Base-by-base conservation (phyloP, 2,113 vertebrate genomes). In the Indri indri region DNA sequence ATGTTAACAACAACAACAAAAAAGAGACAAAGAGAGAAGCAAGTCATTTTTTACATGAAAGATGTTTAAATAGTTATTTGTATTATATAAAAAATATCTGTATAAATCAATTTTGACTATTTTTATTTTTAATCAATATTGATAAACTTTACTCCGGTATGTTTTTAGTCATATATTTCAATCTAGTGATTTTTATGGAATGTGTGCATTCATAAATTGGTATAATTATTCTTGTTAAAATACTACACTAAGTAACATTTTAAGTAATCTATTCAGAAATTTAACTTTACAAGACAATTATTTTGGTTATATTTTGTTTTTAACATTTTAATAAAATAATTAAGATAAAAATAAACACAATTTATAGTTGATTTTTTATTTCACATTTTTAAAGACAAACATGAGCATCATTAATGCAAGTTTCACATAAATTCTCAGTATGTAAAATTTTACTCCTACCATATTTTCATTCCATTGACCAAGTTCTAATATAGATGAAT, bases 241-340 rank as follows among this genome's bases (percentile, higher is more conserved):
- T 94, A 65, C 32, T 77, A 34, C 45, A 8, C 6, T 66, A 73
- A 90, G 79, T 92, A 61, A 84, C 27, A 79, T 90, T 61, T 92
- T 76, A 54, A 86, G 52, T 63, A 88, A 57, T 59, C 20, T 70
- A 30, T 86, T 94, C 25, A 81, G 10, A 1, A 91, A 68, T 86
- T 95, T 34, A 89, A 89, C 68, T 74, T 97, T 91, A 77, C 37
- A 40, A 95, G 76, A 92, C 57, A 95, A 97, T 97, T 97, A 95
- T 97, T 88, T 97, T 90, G 89, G 22, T 57, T 95, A 88, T 91
- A 14, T 95, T 97, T 96, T 98, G 93, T 97, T 98, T 98, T 95
- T 96, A 86, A 91, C 94, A 97, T 95, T 97, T 96, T 96, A 90
- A 95, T 88, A 97, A 98, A 95, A 91, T 96, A 57, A 97, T 96